Evolutionary conservation across 2,888 invertebrate genomes (phyloP), one percentile per base, ranked within the genome.

Genomic region (Heliconius hortense): DNA sequence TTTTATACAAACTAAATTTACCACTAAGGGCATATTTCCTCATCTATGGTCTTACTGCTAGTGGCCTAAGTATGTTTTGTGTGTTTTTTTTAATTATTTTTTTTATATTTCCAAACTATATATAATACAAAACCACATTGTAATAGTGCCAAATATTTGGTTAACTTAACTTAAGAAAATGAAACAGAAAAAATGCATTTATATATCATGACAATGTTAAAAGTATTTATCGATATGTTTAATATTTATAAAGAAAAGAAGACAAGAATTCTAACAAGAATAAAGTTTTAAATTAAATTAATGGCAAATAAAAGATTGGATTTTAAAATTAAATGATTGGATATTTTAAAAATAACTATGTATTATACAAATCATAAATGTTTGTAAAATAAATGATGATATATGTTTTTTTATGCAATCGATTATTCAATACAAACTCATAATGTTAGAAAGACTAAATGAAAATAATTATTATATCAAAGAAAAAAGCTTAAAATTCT

Each of bases 21-120:
- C 90, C 90, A 91, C 90, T 86, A 79, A 84, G 84, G 86, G 85
- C 86, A 88, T 86, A 84, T 86, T 84, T 85, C 90, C 92, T 92
- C 93, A 90, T 92, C 93, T 92, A 92, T 92, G 91, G 91, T 86
- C 81, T 81, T 79, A 72, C 39, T 73, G 59, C 28, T 15, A 35
- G 24, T 43, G 79, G 78, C 80, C 78, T 80, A 79, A 72, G 7
- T 56, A 43, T 64, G 77, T 79, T 74, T 74, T 56, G 56, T 13
- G 39, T 4, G 60, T 73, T 43, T 39, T 8, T 31, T 31, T 31
- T 35, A n/a, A n/a, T n/a, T n/a, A n/a, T n/a, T n/a, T n/a, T 35
- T 35, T 35, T 35, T 1, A 35, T 18, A 31, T 13, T 56, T 56
- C 21, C 24, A 35, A 31, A 24, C 10, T 8, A 8, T 59, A 56